Conservation (phyloP, 1,140 invertebrate species). For the Drosophila sp. region DNA sequence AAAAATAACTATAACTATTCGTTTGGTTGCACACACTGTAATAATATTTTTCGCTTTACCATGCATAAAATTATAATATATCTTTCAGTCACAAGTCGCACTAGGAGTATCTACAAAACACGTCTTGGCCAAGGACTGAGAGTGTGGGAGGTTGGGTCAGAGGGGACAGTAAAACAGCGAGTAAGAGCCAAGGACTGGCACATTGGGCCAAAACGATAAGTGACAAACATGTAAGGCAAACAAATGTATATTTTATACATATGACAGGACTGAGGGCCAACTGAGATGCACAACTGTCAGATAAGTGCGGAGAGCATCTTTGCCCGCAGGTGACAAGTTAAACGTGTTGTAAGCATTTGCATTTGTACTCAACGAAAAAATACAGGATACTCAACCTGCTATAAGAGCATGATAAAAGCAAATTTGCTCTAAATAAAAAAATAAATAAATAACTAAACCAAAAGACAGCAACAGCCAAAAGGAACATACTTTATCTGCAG, state of each 20-base stretch:
- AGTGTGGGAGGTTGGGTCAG: slow-evolving; percentile 5
- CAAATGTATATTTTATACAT: slow-evolving; percentile 74
- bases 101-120: neutral
- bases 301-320: slow-evolving; percentile 73
- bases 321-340: slow-evolving; percentile 81
- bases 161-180: slow-evolving; percentile 35
- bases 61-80: slow-evolving; percentile 81
- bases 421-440: slow-evolving; percentile 60
- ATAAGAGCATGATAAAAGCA: slow-evolving; percentile 31
- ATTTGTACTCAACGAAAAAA: slow-evolving; percentile 57
- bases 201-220: slow-evolving; percentile 74
- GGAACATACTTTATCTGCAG: slow-evolving; percentile 66
- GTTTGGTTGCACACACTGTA: slow-evolving; percentile 8
- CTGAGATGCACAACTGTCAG: slow-evolving; percentile 77
- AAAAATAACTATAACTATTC: slow-evolving; percentile 9
- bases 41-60: slow-evolving; percentile 52
- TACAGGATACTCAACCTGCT: slow-evolving; percentile 27
- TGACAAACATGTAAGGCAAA: slow-evolving; percentile 78
- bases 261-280: slow-evolving; percentile 22
- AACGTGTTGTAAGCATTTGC: slow-evolving; percentile 82
- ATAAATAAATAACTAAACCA: slow-evolving; percentile 69
- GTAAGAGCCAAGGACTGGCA: slow-evolving; percentile 37
- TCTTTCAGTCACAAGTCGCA: slow-evolving; percentile 34
- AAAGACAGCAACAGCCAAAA: slow-evolving; percentile 21
- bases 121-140: neutral